Conservation (phyloP, 2,113 vertebrate species). For the Anarhynchus alexandrinus region DNA sequence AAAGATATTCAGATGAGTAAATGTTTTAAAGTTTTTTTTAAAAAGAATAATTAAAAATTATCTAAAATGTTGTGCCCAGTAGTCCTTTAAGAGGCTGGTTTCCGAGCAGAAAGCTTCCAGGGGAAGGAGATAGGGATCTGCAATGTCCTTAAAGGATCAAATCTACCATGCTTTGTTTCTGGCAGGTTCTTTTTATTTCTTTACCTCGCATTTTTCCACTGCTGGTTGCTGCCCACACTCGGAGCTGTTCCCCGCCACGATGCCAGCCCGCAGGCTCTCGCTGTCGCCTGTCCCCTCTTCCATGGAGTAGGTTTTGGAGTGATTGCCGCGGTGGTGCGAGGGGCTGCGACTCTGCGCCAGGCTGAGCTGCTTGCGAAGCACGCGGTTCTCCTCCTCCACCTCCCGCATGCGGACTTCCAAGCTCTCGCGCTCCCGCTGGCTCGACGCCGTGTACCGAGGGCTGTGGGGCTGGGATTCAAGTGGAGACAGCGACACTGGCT, state of each 20-base stretch:
- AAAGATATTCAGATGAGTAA: not conserved
- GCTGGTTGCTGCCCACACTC: constrained; percentile 91
- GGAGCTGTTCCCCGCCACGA: constrained; percentile 84
- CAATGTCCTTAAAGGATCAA: not conserved
- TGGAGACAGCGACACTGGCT: constrained; percentile 87
- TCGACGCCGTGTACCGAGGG: constrained; percentile 74
- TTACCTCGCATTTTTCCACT: constrained; percentile 98
- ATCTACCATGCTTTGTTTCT: not conserved
- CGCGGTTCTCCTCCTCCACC: constrained; percentile 93
- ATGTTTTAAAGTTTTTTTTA: not conserved
- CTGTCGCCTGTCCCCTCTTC: constrained; percentile 93
- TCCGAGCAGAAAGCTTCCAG: not conserved
- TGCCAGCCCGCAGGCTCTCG: constrained; percentile 84
- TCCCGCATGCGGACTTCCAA: constrained; percentile 90
- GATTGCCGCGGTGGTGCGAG: constrained; percentile 77
- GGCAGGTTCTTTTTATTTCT: not conserved
- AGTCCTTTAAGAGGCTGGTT: not conserved
- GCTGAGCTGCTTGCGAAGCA: constrained; percentile 88
- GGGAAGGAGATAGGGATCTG: not conserved
- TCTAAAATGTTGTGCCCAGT: not conserved
- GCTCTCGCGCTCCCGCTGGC: constrained; percentile 83
- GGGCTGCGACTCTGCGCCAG: constrained; percentile 75
- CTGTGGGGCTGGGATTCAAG: constrained; percentile 86
- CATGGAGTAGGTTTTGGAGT: constrained; percentile 84
- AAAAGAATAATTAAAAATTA: not conserved